phyloP scores from a whole-genome alignment of 2,113 vertebrate species.

The Carassius carassius region DNA sequence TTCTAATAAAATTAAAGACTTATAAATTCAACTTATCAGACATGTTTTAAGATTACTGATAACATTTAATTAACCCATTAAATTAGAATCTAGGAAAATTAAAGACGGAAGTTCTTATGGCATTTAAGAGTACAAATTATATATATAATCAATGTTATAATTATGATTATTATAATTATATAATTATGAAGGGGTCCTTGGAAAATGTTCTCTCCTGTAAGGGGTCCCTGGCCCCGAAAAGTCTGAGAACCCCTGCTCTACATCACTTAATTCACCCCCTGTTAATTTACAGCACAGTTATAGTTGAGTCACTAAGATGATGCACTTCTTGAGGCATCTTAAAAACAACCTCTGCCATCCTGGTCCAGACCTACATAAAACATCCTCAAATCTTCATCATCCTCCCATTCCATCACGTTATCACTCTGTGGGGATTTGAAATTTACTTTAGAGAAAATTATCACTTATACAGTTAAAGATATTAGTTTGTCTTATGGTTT shows the following conservation, averaged over 20 bases:
- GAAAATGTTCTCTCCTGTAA: too few species aligned
- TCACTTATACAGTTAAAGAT: background rate
- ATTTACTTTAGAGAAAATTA: background rate
- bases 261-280: background rate
- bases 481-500: background rate
- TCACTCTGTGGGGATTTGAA: background rate
- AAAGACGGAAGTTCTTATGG: too few species aligned
- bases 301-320: background rate
- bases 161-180: too few species aligned
- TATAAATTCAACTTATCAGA: too few species aligned
- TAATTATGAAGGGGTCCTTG: too few species aligned
- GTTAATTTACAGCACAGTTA: slow-evolving; percentile 4
- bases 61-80: too few species aligned
- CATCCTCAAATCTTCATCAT: slow-evolving; percentile 1
- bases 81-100: too few species aligned
- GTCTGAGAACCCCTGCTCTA: background rate
- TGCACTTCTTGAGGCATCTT: background rate
- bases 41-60: too few species aligned
- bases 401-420: slow-evolving; percentile 7
- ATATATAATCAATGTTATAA: too few species aligned
- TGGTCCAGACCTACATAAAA: background rate
- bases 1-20: too few species aligned
- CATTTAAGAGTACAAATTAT: too few species aligned
- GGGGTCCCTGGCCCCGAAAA: too few species aligned
- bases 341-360: background rate